These are phyloP conservation scores for Bombus picipes DNA, from an alignment of 1,140 invertebrate species.

Conservation along the genomic window DNA sequence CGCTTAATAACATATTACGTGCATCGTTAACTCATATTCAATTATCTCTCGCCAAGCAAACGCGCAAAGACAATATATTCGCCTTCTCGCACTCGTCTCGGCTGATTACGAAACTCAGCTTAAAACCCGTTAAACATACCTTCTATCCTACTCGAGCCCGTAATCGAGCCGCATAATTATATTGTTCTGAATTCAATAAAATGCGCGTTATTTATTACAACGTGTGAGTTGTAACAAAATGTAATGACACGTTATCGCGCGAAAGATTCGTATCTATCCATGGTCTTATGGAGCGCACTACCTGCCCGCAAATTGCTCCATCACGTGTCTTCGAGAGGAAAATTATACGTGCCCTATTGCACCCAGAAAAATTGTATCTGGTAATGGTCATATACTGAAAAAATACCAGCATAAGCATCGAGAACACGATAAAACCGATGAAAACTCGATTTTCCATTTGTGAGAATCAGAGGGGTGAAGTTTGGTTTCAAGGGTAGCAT, in stretches of 20 bases:
- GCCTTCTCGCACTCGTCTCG: not conserved
- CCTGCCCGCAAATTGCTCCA: conserved; percentile 45
- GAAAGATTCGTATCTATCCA: conserved; percentile 40
- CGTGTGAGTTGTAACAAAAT: conserved; percentile 34
- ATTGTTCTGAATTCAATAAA: conserved; percentile 56
- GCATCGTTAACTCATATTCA: conserved; percentile 28
- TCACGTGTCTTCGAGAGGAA: not conserved
- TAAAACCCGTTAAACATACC: conserved; percentile 41
- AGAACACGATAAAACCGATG: not conserved
- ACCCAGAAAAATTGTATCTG: not conserved
- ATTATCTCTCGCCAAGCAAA: conserved; percentile 15
- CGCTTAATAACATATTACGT: not conserved
- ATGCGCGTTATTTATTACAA: conserved; percentile 39
- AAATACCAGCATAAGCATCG: too few species aligned
- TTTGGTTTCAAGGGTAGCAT: conserved; percentile 12
- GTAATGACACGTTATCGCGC: conserved; percentile 49
- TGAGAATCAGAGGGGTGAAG: not conserved
- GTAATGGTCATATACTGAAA: not conserved
- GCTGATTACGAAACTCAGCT: conserved; percentile 28
- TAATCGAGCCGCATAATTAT: conserved; percentile 32
- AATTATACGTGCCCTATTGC: conserved; percentile 23
- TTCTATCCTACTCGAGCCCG: not conserved
- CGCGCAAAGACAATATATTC: not conserved
- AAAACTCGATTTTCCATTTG: not conserved
- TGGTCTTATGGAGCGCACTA: conserved; percentile 2